Evolutionary conservation across 2,797 vertebrate species (phyloP).

Genomic region (Hippopotamyrus pictus): DNA sequence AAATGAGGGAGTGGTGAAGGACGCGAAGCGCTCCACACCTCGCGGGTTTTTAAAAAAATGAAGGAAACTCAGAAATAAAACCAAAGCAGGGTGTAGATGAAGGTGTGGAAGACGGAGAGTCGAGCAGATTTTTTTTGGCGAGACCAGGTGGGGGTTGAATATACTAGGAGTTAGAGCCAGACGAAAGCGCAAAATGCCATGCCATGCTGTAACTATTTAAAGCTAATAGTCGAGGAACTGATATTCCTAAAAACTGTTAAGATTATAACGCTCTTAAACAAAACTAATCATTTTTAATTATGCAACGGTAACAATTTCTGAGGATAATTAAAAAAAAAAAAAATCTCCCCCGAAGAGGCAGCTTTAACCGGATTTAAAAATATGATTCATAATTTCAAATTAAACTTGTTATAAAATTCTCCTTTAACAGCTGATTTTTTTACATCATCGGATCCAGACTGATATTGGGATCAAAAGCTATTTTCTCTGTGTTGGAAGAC

Average conservation of each 20-base stretch:
- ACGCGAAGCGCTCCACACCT: not conserved
- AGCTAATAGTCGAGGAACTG: not conserved
- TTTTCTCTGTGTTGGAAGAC: not conserved
- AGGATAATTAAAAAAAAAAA: not conserved
- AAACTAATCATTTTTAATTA: not conserved
- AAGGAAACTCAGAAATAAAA: not conserved
- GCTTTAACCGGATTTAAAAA: not conserved
- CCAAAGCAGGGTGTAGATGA: not conserved
- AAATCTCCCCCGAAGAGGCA: not conserved
- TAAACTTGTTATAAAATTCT: not conserved
- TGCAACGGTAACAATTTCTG: not conserved
- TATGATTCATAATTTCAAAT: not conserved
- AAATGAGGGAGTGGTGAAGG: not conserved
- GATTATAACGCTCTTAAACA: not conserved
- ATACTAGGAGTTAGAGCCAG: not conserved
- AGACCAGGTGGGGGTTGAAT: not conserved
- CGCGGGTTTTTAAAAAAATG: not conserved
- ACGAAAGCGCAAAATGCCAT: not conserved
- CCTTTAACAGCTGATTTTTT: not conserved
- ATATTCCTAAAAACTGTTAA: not conserved
- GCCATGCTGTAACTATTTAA: not conserved
- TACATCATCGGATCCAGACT: not conserved
- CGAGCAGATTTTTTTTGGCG: not conserved
- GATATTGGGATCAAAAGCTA: not conserved
- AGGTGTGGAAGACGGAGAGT: conserved; percentile 1